Conservation (phyloP, 2,888 invertebrate species). For the Chrysodeixis includens region DNA sequence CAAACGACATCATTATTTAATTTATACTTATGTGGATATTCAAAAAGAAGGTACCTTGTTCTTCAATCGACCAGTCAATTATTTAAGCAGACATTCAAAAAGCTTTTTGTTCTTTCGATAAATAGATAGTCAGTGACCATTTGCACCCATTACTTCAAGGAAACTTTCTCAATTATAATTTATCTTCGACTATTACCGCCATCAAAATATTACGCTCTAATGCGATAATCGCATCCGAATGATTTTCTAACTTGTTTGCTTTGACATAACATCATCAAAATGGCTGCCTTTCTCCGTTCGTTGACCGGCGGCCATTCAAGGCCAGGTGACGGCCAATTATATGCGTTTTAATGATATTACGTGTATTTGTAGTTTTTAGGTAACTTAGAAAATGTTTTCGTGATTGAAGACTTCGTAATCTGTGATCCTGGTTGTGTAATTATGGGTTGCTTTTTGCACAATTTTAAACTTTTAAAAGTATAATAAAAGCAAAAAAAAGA, state of each 20-base stretch:
- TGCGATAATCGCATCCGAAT: conserved; percentile 57
- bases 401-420: background rate
- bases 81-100: too few species aligned
- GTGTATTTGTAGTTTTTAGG: conserved; percentile 14
- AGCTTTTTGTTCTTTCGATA: too few species aligned
- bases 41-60: too few species aligned
- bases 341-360: conserved; percentile 54
- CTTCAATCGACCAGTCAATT: too few species aligned
- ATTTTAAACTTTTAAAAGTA: too few species aligned
- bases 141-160: too few species aligned
- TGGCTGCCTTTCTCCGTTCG: conserved; percentile 74
- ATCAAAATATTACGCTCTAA: conserved; percentile 50
- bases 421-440: too few species aligned
- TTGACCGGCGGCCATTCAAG: conserved; percentile 74
- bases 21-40: too few species aligned
- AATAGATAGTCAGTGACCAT: too few species aligned
- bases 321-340: conserved; percentile 70
- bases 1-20: too few species aligned
- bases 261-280: conserved; percentile 71
- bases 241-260: conserved; percentile 67
- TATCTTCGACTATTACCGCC: conserved; percentile 33
- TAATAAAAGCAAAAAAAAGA: too few species aligned
- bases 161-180: conserved; percentile 52
- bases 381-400: background rate
- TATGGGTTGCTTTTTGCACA: too few species aligned